A percentile compares a stretch with the other conserved stretches of the same genome.
These are phyloP conservation scores for Agriopis leucophaearia DNA, from an alignment of 2,888 invertebrate species.

Conservation along the genomic window DNA sequence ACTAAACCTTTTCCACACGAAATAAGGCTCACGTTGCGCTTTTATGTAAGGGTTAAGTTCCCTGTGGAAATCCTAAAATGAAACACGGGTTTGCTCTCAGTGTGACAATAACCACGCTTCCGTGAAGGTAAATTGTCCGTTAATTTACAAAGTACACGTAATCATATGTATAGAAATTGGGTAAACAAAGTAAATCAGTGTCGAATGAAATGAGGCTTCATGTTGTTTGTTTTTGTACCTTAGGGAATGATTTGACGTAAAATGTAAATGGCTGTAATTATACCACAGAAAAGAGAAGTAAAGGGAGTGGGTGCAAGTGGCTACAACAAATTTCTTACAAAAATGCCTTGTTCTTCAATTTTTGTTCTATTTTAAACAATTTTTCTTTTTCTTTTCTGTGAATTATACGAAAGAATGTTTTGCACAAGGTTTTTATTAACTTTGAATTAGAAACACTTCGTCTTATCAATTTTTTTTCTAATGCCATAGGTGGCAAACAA, in stretches of 20 bases:
- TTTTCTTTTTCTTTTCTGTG: no score
- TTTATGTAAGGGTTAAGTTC: conserved; percentile 39
- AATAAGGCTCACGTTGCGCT: conserved; percentile 21
- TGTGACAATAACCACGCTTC: conserved; percentile 47
- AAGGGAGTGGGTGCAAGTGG: no score
- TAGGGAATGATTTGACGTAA: conserved; percentile 6
- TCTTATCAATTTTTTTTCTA: no score
- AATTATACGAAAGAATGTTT: no score
- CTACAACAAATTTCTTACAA: no score
- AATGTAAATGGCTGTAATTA: neutral
- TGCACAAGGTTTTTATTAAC: no score
- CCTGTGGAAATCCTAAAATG: conserved; percentile 54
- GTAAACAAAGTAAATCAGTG: conserved; percentile 35
- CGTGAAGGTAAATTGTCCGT: conserved; percentile 51
- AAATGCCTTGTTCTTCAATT: no score
- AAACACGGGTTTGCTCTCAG: conserved; percentile 66
- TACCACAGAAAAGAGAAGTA: no score
- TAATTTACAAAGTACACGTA: conserved; percentile 52
- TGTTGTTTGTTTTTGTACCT: conserved; percentile 9
- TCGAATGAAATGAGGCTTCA: conserved; percentile 19
- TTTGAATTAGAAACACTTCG: no score
- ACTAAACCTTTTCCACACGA: conserved; percentile 6
- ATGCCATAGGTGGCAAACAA: no score
- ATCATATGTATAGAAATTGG: conserved; percentile 32
- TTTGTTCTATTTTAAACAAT: no score